Conservation (phyloP, 2,797 vertebrate species). For the Amblyopsis hoosieri region DNA sequence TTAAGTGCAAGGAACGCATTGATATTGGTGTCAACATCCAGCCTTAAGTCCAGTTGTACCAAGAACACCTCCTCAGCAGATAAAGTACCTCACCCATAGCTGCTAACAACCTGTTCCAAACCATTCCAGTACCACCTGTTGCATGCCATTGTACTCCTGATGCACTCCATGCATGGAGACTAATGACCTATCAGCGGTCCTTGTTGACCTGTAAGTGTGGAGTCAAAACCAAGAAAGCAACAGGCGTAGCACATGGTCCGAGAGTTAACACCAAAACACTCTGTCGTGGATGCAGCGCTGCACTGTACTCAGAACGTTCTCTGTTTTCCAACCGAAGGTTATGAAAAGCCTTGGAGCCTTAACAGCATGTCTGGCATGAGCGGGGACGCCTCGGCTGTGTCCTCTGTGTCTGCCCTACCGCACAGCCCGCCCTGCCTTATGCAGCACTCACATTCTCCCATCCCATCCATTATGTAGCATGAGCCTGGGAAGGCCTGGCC, state of each 20-base stretch:
- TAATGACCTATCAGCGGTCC: slow-evolving; percentile 80
- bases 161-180: slow-evolving; percentile 83
- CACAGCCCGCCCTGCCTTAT: slow-evolving; percentile 89
- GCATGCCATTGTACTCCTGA: slow-evolving; percentile 83
- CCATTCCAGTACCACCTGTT: slow-evolving; percentile 81
- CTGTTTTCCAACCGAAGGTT: slow-evolving; percentile 90
- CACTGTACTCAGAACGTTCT: slow-evolving; percentile 87
- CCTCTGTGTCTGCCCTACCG: slow-evolving; percentile 87
- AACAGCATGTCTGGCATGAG: slow-evolving; percentile 89
- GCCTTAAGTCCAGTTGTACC: slow-evolving; percentile 24
- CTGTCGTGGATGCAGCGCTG: slow-evolving; percentile 86
- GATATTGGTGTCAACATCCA: slow-evolving; percentile 14
- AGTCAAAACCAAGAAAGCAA: slow-evolving; percentile 81
- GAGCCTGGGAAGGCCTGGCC: slow-evolving; percentile 85
- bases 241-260: slow-evolving; percentile 69
- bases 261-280: slow-evolving; percentile 58
- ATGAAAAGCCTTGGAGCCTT: slow-evolving; percentile 91
- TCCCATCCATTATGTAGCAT: slow-evolving; percentile 92
- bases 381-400: slow-evolving; percentile 85
- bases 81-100: slow-evolving; percentile 57
- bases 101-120: slow-evolving; percentile 67
- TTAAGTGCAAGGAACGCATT: slow-evolving; percentile 39
- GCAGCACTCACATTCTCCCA: slow-evolving; percentile 89
- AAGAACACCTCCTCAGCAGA: slow-evolving; percentile 16
- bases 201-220: slow-evolving; percentile 74